Base-by-base conservation (phyloP, 2,113 vertebrate species). In the Lichenostomus cassidix region DNA sequence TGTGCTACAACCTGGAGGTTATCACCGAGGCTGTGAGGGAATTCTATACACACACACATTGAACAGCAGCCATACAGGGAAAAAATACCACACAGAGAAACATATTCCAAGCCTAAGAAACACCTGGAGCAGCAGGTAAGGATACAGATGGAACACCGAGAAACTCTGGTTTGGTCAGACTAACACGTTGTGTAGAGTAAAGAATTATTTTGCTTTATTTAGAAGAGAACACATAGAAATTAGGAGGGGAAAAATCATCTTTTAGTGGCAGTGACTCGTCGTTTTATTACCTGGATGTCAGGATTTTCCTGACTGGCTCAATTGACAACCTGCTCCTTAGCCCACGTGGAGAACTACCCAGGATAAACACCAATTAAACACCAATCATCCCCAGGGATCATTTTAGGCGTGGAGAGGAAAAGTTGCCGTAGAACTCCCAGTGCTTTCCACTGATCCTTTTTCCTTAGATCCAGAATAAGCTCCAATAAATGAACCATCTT, bases 401-500 rank as follows among this genome's bases (percentile, higher is more conserved):
- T 21, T 78, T 97, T 89, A 98, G 41, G 97, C 97, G 29, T 97
- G 98, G 35, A 98, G 97, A 59, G 98, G 98, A 97, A 97, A 98
- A 22, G 98, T 98, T 46, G 97, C 97, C 0, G 97, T 94, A 21
- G 98, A 97, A 63, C 98, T 98, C 89, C 98, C 98, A 94, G 98
- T 99, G 98, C 99, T 98, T 97, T 99, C 99, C 44, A 97, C 96
- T 9, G 99, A 98, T 83, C 87, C 98, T 96, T 98, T 98, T 88
- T 99, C 99, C 96, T 99, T 99, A 60, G 98, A 98, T 69, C 98
- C 98, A 4, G 98, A 97, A 11, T 99, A 99, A 96, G 99, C 99
- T 15, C 99, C 99, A 78, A 99, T 99, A 91, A 99, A 99, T 24
- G 99, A 99, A 60, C 99, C 99, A 25, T 99, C 99, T 97, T 99